Evolutionary conservation across 2,797 vertebrate genomes (phyloP), one percentile per base, ranked within the genome.

Genomic region (Halcyon chelicuti): DNA sequence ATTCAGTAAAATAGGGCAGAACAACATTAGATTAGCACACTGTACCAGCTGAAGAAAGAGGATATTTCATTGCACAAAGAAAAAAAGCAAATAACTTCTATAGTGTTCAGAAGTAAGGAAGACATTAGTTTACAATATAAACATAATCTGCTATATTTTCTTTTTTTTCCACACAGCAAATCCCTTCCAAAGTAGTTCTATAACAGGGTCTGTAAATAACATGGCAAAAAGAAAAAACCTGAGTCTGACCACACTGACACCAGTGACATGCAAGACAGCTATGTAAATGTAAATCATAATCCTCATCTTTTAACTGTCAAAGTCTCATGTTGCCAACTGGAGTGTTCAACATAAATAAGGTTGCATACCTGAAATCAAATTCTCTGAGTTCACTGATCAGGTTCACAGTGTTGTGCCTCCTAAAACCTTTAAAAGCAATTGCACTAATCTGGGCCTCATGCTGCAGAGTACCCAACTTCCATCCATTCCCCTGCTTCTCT

Each of bases 271-370:
- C 94, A 90, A 94, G 96, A 97, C 93, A 97, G 89, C 74, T 92
- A 95, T 5, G 37, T 93, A 97, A 94, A 95, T 5, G 37, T 93
- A 97, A 94, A 97, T 88, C 97, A 97, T 95, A 96, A 92, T 37
- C 96, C 82, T 97, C 86, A 93, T 95, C 85, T 93, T 95, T 93
- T 91, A 98, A 97, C 97, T 97, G 96, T 89, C 95, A 97, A 90
- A 89, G 52, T 70, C 65, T 79, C 57, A 15, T 65, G 84, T 84
- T 95, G 94, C 52, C 84, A 95, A 92, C 86, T 95, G 76, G 60
- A 74, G 91, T 88, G 87, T 87, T 93, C 93, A 95, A 97, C 75
- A 93, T 87, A 94, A 92, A 97, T 94, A 97, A 97, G 87, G 79
- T 86, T 91, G 88, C 88, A 91, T 93, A 90, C 90, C 83, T 93